Base-by-base conservation (phyloP, 2,113 vertebrate genomes). In the Phylloscopus trochiloides region DNA sequence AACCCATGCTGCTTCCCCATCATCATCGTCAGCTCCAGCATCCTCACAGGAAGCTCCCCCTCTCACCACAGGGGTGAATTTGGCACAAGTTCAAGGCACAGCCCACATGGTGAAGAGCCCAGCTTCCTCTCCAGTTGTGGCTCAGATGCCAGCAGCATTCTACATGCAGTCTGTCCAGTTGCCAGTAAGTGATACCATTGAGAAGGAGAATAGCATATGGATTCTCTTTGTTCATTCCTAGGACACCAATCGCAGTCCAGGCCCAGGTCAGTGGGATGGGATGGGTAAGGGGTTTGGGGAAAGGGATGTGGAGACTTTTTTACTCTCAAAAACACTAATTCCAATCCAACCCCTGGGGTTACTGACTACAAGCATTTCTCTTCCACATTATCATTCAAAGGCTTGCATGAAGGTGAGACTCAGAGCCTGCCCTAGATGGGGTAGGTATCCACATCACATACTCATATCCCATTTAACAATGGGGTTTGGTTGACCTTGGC, bases 91-190 rank as follows among this genome's bases (percentile, higher is more conserved):
- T 84, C 98, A 98, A 94, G 98, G 98, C 75, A 97, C 98, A 20
- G 92, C 97, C 25, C 98, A 98, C 54, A 97, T 98, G 92, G 97
- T 98, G 67, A 98, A 98, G 96, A 97, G 93, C 54, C 74, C 98
- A 40, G 83, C 95, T 83, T 96, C 98, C 58, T 98, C 98, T 77
- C 98, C 98, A 48, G 97, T 97, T 40, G 92, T 98, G 70, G 95
- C 98, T 80, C 98, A 98, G 96, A 97, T 98, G 92, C 96, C 98
- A 86, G 96, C 98, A 55, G 97, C 98, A 68, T 98, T 98, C 97
- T 98, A 98, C 90, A 97, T 98, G 97, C 98, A 98, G 96, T 97
- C 98, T 86, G 97, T 98, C 86, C 98, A 97, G 90, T 95, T 98
- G 93, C 97, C 98, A 96, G 98, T 98, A 97, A 98, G 98, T 98